phyloP scores from a whole-genome alignment of 2,888 invertebrate species.

The Ectropis crepuscularia region DNA sequence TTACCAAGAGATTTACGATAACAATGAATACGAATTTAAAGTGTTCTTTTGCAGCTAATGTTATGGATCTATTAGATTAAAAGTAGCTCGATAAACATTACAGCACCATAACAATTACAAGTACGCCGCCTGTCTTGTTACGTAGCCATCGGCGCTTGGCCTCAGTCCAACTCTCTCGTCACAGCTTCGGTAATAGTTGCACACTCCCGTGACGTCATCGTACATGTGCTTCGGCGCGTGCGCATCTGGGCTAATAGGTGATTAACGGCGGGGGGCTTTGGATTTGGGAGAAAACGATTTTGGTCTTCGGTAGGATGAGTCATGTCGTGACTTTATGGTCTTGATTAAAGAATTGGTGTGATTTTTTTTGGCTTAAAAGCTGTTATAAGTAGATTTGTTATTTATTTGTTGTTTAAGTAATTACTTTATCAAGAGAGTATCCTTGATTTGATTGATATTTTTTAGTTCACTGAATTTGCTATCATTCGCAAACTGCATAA shows the following conservation, averaged over 20 bases:
- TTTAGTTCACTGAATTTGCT: too few species aligned
- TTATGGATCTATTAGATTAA: too few species aligned
- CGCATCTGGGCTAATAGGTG: slow-evolving; percentile 38
- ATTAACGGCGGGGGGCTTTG: slow-evolving; percentile 9
- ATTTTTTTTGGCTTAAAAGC: background rate
- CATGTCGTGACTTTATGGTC: background rate
- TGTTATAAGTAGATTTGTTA: background rate
- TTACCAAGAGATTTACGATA: too few species aligned
- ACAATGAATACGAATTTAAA: too few species aligned
- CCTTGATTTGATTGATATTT: too few species aligned
- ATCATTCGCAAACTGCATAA: too few species aligned
- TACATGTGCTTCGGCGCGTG: slow-evolving; percentile 12
- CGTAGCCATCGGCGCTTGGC: slow-evolving; percentile 20
- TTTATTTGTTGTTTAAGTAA: too few species aligned
- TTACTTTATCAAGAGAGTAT: too few species aligned
- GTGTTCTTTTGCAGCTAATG: too few species aligned
- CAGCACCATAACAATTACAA: slow-evolving; percentile 12
- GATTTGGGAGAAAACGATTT: slow-evolving; percentile 16
- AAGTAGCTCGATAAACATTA: slow-evolving; percentile 1
- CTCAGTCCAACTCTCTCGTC: slow-evolving; percentile 11
- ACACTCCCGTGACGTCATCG: slow-evolving; percentile 36
- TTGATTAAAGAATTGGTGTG: background rate
- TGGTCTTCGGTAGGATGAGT: background rate
- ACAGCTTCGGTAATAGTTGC: slow-evolving; percentile 11
- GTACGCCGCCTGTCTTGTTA: slow-evolving; percentile 18